These are phyloP conservation scores for Drosophila algonquin DNA, from an alignment of 2,888 invertebrate species.

Conservation along the genomic window DNA sequence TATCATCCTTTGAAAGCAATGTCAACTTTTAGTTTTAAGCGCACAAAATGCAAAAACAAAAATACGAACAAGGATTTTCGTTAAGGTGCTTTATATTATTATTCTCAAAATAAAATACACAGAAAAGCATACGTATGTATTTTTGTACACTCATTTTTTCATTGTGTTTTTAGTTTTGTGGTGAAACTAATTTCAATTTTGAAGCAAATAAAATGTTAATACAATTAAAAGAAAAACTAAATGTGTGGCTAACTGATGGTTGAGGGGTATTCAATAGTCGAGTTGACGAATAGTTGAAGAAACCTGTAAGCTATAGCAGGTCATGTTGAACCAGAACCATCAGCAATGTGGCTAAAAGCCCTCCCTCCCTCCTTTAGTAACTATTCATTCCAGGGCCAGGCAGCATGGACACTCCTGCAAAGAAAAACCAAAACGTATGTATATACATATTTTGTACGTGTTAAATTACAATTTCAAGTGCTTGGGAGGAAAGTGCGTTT, in stretches of 20 bases:
- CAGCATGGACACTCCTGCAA: not conserved
- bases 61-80: constrained; percentile 47
- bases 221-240: constrained; percentile 5
- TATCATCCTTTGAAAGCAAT: not conserved
- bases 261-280: not conserved
- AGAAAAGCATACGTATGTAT: constrained; percentile 31
- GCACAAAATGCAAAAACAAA: constrained; percentile 55
- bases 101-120: not conserved
- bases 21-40: constrained; percentile 47
- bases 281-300: not conserved
- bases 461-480: constrained; percentile 73
- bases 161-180: constrained; percentile 40
- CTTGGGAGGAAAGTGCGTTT: constrained; percentile 63
- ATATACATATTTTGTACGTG: constrained; percentile 57
- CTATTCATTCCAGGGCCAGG: not conserved
- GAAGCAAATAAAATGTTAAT: constrained; percentile 63
- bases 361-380: no score
- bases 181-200: constrained; percentile 36
- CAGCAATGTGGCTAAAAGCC: not conserved
- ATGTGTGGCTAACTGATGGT: not conserved
- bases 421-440: constrained; percentile 25
- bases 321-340: constrained; percentile 5
- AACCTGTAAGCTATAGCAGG: constrained; percentile 1
- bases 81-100: constrained; percentile 69
- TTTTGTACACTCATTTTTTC: constrained; percentile 57